These are phyloP conservation scores for Aegotheles bennettii DNA, from an alignment of 2,113 vertebrate genomes.

Conservation along the genomic window DNA sequence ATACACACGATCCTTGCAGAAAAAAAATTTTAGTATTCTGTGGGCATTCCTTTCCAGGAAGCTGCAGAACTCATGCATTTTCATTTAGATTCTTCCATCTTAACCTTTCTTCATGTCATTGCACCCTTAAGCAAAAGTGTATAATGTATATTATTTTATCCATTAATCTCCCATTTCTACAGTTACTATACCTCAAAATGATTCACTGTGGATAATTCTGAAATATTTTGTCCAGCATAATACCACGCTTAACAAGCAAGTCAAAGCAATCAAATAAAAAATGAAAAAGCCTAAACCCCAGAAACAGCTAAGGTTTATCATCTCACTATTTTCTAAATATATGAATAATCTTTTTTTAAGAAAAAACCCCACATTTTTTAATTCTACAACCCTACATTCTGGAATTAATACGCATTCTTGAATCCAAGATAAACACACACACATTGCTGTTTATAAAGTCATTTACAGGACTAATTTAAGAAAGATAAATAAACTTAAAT, in stretches of 20 bases:
- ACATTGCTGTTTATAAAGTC: not conserved
- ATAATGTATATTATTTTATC: not conserved
- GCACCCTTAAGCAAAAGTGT: not conserved
- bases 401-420: not conserved
- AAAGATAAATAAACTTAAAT: not conserved
- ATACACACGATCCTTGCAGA: not conserved
- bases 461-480: not conserved
- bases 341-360: not conserved
- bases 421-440: not conserved
- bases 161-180: constrained; percentile 9
- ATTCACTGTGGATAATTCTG: not conserved
- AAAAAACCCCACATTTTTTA: not conserved
- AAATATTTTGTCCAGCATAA: not conserved
- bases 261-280: not conserved
- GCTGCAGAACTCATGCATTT: constrained; percentile 23
- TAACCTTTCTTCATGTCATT: constrained; percentile 30
- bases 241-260: not conserved
- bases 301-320: not conserved
- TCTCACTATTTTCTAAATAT: not conserved
- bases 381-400: not conserved
- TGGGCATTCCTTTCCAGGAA: not conserved
- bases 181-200: not conserved
- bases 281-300: not conserved
- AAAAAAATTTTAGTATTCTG: not conserved
- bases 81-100: constrained; percentile 22